These are phyloP conservation scores for Eupithecia centaureata DNA, from an alignment of 2,888 invertebrate species.

Conservation along the genomic window DNA sequence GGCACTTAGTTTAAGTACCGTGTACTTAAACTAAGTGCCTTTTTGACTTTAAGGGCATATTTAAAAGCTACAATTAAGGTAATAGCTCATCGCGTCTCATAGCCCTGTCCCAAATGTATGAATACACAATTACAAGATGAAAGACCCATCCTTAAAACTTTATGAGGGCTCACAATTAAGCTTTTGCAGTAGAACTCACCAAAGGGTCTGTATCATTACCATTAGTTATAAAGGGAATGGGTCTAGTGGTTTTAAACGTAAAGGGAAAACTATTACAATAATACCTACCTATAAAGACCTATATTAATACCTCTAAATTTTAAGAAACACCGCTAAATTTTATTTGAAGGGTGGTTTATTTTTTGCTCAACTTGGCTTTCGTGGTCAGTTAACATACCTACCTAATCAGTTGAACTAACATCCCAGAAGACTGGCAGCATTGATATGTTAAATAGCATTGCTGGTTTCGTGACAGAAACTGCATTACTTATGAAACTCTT, in stretches of 20 bases:
- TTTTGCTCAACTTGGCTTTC: no score
- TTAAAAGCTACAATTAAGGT: conserved; percentile 30
- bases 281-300: no score
- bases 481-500: no score
- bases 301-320: no score
- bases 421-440: no score
- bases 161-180: conserved; percentile 27
- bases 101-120: conserved; percentile 24
- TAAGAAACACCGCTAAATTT: no score
- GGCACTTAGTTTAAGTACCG: no score
- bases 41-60: conserved; percentile 17
- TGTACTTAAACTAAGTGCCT: conserved; percentile 13
- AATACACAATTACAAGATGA: conserved; percentile 35
- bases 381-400: no score
- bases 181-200: conserved; percentile 16
- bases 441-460: no score
- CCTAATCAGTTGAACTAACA: no score
- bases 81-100: conserved; percentile 28
- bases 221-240: neutral
- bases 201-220: neutral
- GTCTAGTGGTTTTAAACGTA: neutral
- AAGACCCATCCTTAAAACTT: conserved; percentile 23
- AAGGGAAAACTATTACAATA: neutral
- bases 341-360: no score
- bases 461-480: no score